Conservation (phyloP, 2,797 vertebrate genomes). For the Sebastes umbrosus region DNA sequence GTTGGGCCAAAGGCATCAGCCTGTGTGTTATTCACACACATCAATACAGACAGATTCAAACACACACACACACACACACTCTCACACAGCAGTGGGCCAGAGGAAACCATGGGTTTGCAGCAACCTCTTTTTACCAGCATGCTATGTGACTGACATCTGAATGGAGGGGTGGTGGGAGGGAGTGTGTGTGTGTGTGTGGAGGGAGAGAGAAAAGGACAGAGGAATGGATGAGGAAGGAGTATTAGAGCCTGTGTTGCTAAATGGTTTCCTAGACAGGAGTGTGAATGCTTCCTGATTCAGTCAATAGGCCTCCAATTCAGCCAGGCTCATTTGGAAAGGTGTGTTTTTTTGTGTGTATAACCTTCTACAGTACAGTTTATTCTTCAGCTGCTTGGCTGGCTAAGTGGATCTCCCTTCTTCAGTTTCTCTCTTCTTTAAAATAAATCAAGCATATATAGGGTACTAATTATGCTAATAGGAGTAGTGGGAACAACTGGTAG, state of each 20-base stretch:
- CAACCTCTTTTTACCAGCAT: slow-evolving; percentile 38
- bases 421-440: background rate
- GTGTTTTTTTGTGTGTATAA: slow-evolving; percentile 17
- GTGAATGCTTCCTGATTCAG: slow-evolving; percentile 59
- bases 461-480: background rate
- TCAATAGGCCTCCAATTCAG: slow-evolving; percentile 46
- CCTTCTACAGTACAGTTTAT: background rate
- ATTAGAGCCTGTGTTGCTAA: slow-evolving; percentile 50
- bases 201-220: slow-evolving; percentile 9
- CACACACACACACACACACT: background rate
- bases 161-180: slow-evolving; percentile 22
- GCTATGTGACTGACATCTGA: slow-evolving; percentile 61
- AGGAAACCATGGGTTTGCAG: slow-evolving; percentile 24
- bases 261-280: slow-evolving; percentile 59
- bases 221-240: slow-evolving; percentile 35
- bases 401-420: background rate
- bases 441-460: background rate
- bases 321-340: slow-evolving; percentile 29
- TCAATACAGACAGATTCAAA: slow-evolving; percentile 2
- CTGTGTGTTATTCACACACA: slow-evolving; percentile 45
- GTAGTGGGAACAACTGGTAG: background rate
- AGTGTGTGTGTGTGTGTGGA: background rate
- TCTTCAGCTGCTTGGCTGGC: slow-evolving; percentile 7
- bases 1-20: slow-evolving; percentile 52
- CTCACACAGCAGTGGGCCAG: background rate